Evolutionary conservation across 2,888 invertebrate species (phyloP).

Genomic region (Heliconius charithonia): DNA sequence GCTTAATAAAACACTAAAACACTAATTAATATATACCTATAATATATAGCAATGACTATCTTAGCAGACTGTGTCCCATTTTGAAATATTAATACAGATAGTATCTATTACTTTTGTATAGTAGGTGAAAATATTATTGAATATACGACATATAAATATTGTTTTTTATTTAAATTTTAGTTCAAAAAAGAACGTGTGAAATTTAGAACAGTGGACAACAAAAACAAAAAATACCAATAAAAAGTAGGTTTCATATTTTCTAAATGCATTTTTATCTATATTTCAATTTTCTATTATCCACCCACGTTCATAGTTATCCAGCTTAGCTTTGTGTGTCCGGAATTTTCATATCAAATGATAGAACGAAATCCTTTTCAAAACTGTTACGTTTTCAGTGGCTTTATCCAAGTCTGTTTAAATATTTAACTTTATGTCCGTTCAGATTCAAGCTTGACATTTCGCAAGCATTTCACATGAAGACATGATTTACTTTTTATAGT

Average conservation of each 20-base stretch:
- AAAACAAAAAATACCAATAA: neutral
- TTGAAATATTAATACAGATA: too few species aligned
- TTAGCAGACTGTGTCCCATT: too few species aligned
- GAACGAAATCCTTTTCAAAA: constrained; percentile 29
- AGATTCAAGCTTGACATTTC: constrained; percentile 1
- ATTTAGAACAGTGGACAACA: neutral
- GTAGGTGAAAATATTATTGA: too few species aligned
- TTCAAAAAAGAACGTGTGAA: neutral
- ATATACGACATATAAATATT: too few species aligned
- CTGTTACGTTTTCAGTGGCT: constrained; percentile 22
- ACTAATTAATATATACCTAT: too few species aligned
- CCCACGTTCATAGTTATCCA: neutral
- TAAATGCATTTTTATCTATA: neutral
- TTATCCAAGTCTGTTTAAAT: constrained; percentile 27
- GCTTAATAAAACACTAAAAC: too few species aligned
- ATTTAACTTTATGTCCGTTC: constrained; percentile 20
- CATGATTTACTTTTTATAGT: neutral
- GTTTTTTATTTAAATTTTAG: too few species aligned
- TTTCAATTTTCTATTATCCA: constrained; percentile 8
- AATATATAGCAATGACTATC: too few species aligned
- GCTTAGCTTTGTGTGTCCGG: constrained; percentile 7
- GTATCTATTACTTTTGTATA: too few species aligned
- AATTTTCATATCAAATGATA: constrained; percentile 31
- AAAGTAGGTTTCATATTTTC: neutral
- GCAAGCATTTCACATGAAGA: neutral